Conservation (phyloP, 2,888 invertebrate species). For the Branchinecta sandiegonensis region DNA sequence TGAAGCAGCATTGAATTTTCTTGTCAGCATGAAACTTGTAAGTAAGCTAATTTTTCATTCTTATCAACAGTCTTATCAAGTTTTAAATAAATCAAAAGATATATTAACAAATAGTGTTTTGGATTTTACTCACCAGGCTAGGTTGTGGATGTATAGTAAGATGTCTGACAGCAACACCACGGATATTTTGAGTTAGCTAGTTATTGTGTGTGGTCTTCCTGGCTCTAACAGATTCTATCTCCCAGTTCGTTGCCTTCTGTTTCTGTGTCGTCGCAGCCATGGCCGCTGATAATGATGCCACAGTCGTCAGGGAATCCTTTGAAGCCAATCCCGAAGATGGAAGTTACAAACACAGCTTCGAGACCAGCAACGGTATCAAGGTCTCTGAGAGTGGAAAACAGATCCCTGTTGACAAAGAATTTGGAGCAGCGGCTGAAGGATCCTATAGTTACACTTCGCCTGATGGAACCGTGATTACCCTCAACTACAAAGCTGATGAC, state of each 20-base stretch:
- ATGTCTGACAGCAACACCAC: too few species aligned
- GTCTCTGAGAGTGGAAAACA: slow-evolving; percentile 19
- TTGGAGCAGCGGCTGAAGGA: slow-evolving; percentile 37
- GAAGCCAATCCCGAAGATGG: background rate
- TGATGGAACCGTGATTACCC: slow-evolving; percentile 38
- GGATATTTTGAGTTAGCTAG: too few species aligned
- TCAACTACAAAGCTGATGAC: slow-evolving; percentile 42
- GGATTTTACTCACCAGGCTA: too few species aligned
- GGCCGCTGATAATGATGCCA: background rate
- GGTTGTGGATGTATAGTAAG: too few species aligned
- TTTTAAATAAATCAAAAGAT: too few species aligned
- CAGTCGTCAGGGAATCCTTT: background rate
- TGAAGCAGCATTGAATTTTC: too few species aligned
- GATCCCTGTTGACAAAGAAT: slow-evolving; percentile 19
- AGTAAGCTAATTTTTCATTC: too few species aligned
- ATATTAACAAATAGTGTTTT: too few species aligned
- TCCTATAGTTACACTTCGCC: slow-evolving; percentile 38
- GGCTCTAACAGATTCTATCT: too few species aligned
- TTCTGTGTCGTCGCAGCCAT: slow-evolving; percentile 5
- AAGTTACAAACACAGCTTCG: slow-evolving; percentile 15
- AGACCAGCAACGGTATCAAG: slow-evolving; percentile 23
- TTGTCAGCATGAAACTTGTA: too few species aligned
- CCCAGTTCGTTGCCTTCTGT: background rate
- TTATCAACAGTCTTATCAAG: too few species aligned
- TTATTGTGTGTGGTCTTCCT: too few species aligned